Evolutionary conservation across 1,140 invertebrate species (phyloP), one percentile per base, ranked within the genome.

Genomic region (Zophobas morio): DNA sequence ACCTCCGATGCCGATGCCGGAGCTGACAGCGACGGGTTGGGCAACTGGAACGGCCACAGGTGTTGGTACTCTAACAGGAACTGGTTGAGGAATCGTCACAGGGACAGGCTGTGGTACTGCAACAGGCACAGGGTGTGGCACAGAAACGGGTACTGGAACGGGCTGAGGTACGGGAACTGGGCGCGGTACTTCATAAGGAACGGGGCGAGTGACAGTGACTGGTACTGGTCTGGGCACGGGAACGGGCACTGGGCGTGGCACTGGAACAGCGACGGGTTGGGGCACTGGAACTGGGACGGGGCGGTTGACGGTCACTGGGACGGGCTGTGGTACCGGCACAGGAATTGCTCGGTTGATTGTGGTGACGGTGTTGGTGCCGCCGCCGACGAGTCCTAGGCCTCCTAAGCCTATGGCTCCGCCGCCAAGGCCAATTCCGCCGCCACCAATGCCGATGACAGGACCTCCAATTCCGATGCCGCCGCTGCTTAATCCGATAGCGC

Each of bases 301-400:
- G 5, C 86, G 84, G 0, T 86, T 87, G 0, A 89, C 87, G 6
- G 88, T 89, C 77, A 83, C 86, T 57, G 81, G 89, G 82, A 85
- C 81, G 0, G 84, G 82, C 2, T 80, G 81, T 0, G 81, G 85
- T 51, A 84, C 85, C 1, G 81, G 76, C 1, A 83, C 82, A 0
- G 79, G 77, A 1, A 80, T 83, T 2, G 82, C 81, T 53, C 81
- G 63, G 54, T 81, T 77, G 1, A 73, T 72, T 0, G 77, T 76
- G 40, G 78, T 78, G 39, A 80, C 79, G 20, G 77, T 70, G n/a
- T 74, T 40, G 39, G 53, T 71, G 40, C 74, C 51, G 4, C 39
- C 46, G 0, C 75, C 75, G 6, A 76, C 49, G 6, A 39, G 54
- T 20, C 78, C 75, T 1, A 40, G 35, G 1, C 46, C 66, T 32